Percentiles rank a stretch among this genome's conserved stretches.
Conservation (phyloP, 2,797 vertebrate species). For the Smutsia temminckii region DNA sequence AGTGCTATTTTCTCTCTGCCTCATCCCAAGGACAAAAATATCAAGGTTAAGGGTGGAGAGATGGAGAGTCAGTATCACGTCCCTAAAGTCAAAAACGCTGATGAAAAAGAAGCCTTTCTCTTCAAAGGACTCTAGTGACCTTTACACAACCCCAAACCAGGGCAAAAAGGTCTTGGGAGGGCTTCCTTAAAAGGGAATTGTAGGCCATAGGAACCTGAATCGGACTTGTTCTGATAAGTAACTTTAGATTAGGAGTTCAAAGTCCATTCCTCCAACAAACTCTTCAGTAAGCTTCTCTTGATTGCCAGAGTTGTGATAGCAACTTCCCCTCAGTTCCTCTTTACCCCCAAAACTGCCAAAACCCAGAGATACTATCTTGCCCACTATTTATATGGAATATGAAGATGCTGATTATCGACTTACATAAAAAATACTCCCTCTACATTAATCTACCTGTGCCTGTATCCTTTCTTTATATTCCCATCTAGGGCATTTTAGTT, state of each 20-base stretch:
- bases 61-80: background rate
- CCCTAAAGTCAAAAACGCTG: background rate
- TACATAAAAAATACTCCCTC: background rate
- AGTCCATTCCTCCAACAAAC: background rate
- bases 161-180: constrained; percentile 45
- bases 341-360: background rate
- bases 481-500: background rate
- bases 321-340: background rate
- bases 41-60: background rate
- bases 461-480: background rate
- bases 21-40: background rate
- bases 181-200: constrained; percentile 58
- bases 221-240: background rate
- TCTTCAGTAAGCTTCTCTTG: background rate
- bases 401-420: background rate
- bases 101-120: constrained; percentile 24
- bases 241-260: background rate
- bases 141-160: constrained; percentile 38
- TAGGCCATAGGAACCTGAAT: background rate
- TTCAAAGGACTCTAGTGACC: background rate
- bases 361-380: background rate
- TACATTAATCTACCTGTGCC: background rate
- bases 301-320: background rate
- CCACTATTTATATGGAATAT: background rate
- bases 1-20: background rate